phyloP scores from a whole-genome alignment of 92 coral and sea anemone genomes.

The Phenganax subtilis region DNA sequence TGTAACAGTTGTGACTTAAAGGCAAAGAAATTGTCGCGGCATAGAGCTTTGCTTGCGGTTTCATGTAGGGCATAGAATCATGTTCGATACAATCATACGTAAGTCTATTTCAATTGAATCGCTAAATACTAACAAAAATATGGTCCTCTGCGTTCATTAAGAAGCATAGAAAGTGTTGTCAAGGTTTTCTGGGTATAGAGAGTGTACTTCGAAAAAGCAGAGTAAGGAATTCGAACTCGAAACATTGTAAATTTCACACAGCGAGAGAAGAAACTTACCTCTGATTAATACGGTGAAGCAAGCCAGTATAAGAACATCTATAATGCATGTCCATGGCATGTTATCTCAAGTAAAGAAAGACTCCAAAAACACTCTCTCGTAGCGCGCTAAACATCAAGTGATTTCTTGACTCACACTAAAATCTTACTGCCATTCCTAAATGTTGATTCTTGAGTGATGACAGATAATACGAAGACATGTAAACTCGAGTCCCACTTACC shows the following conservation, averaged over 20 bases:
- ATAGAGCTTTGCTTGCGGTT: constrained; percentile 17
- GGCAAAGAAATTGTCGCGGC: background rate
- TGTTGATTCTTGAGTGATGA: constrained; percentile 26
- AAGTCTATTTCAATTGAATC: background rate
- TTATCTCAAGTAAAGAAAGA: constrained; percentile 2
- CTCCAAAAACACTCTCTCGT: background rate
- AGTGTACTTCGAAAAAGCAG: background rate
- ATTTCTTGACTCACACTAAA: constrained; percentile 17
- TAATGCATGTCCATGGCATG: constrained; percentile 20
- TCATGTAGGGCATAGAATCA: background rate
- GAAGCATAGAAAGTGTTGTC: background rate
- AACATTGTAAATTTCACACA: constrained; percentile 23
- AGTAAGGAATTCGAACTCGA: constrained; percentile 5
- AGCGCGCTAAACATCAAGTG: background rate
- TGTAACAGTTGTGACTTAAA: no score
- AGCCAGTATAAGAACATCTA: background rate
- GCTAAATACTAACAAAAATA: background rate
- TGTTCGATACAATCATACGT: constrained; percentile 5
- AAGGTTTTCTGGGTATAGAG: background rate
- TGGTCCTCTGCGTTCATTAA: background rate
- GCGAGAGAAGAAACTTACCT: constrained; percentile 4
- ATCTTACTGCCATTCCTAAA: constrained; percentile 21
- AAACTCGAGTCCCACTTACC: constrained; percentile 2
- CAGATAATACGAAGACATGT: constrained; percentile 23
- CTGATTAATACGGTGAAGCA: constrained; percentile 1